These are phyloP conservation scores for Apostichopus californicus DNA, from an alignment of 35 echinoderm and acorn worm species.

Conservation along the genomic window DNA sequence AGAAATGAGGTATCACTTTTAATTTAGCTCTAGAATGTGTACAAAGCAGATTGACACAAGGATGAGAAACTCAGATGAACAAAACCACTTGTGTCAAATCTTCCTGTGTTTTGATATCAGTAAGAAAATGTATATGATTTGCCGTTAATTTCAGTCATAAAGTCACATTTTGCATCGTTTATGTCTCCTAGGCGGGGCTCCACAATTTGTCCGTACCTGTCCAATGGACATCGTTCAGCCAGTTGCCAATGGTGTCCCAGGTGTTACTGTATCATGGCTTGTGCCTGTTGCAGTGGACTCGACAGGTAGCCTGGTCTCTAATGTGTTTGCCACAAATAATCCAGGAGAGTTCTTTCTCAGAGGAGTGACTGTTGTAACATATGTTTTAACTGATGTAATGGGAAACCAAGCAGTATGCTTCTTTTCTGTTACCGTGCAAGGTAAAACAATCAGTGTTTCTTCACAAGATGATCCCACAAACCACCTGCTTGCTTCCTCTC, in stretches of 20 bases:
- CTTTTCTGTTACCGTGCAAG: constrained; percentile 29
- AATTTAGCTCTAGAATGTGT: too few relatives aligned
- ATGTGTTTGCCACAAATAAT: not conserved
- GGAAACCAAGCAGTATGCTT: constrained; percentile 10
- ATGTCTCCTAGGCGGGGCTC: not conserved
- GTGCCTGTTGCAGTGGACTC: constrained; percentile 24
- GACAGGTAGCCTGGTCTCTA: not conserved
- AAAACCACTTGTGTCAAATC: too few relatives aligned
- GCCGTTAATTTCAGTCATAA: too few relatives aligned
- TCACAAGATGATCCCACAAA: too few relatives aligned
- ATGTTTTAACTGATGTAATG: not conserved
- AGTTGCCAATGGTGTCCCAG: not conserved
- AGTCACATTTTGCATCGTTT: not conserved
- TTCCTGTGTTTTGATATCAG: not conserved
- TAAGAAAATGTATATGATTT: not conserved
- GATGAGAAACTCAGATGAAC: too few relatives aligned
- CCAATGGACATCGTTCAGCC: not conserved
- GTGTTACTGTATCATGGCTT: constrained; percentile 10
- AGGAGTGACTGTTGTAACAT: constrained; percentile 24
- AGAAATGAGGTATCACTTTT: too few relatives aligned
- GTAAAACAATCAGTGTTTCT: not conserved
- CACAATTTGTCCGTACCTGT: not conserved
- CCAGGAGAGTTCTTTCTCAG: constrained; percentile 20
- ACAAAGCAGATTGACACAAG: too few relatives aligned
- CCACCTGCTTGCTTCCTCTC: too few relatives aligned